Evolutionary conservation across 1,140 invertebrate species (phyloP), one percentile per base, ranked within the genome.

Genomic region (Drosophila neocordata): DNA sequence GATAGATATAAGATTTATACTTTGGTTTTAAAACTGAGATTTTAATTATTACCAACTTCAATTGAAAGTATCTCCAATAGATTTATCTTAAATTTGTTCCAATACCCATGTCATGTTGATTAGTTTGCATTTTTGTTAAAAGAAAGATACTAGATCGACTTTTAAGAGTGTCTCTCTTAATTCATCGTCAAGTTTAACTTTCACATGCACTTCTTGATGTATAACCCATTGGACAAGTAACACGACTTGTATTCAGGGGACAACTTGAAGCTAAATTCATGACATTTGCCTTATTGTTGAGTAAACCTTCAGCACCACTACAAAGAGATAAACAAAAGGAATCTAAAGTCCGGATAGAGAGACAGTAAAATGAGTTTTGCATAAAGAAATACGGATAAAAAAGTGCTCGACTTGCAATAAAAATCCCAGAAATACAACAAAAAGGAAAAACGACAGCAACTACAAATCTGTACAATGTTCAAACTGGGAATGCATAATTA

Each of bases 301-400:
- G 41, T 48, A 48, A 20, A 48, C 41, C 8, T 6, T 18, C 8
- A 48, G 41, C 41, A 48, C 15, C 41, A 20, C 15, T 18, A 20
- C 41, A 48, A 18, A 20, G 15, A 38, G 41, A 48, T 48, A 12
- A 9, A 48, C n/a, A 38, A n/a, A 38, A n/a, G n/a, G 37, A n/a
- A 38, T 38, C 12, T 1, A 31, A 38, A n/a, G 12, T n/a, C 37
- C 12, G 13, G 4, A 38, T n/a, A 13, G 37, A 20, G 15, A 48
- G 41, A 53, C 37, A 67, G 69, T 66, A 61, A 84, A 84, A 87
- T 84, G 81, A 81, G 82, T 84, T 84, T 87, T 84, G 81, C 81
- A 85, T 84, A 84, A 81, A 67, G 73, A 70, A 74, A 57, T 58
- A 58, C 41, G 41, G 4, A 34, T 5, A 35, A 37, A 67, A 84